Base-by-base conservation (phyloP, 2,888 invertebrate species). In the Harpalus rubripes region DNA sequence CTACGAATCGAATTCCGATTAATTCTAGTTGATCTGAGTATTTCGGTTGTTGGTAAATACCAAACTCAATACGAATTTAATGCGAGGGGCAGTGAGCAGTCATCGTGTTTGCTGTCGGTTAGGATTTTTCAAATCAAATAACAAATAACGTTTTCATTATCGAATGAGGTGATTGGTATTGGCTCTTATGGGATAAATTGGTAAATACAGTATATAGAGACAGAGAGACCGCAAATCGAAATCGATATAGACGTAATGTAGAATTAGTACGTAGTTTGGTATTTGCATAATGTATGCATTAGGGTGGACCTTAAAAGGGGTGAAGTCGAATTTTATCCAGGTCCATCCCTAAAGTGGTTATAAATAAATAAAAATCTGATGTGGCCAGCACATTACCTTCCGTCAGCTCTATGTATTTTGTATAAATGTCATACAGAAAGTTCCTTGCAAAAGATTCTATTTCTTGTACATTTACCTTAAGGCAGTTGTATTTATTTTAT, bases 61-160 rank as follows among this genome's bases (percentile, higher is more conserved):
- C 18, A 56, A 78, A 12, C 78, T 26, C 78, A 74, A 44, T 26
- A 7, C 39, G 44, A 52, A 56, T 56, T 12, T 78, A 78, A 78
- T 78, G 26, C 58, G 78, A 78, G 58, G 56, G 0, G 10, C 78
- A 58, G 7, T 58, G 78, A 52, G 16, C 52, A 18, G 76, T 76
- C 44, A 52, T 52, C 56, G 78, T 78, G 22, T 78, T 78, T 78
- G 58, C 58, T 58, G n/a, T 78, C 32, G 16, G 58, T 26, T 56
- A 58, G 18, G 44, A 78, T 78, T 78, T 78, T 78, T 78, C n/a
- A 78, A 58, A 41, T 41, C 78, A 78, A 78, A 78, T 78, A 78
- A 78, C 78, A 58, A 78, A 78, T 78, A 78, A 78, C 76, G 22
- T 58, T 78, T 78, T 78, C 56, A 58, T 78, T 58, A 78, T 12